phyloP scores from a whole-genome alignment of 2,888 invertebrate genomes.

The Steinernema hermaphroditum region DNA sequence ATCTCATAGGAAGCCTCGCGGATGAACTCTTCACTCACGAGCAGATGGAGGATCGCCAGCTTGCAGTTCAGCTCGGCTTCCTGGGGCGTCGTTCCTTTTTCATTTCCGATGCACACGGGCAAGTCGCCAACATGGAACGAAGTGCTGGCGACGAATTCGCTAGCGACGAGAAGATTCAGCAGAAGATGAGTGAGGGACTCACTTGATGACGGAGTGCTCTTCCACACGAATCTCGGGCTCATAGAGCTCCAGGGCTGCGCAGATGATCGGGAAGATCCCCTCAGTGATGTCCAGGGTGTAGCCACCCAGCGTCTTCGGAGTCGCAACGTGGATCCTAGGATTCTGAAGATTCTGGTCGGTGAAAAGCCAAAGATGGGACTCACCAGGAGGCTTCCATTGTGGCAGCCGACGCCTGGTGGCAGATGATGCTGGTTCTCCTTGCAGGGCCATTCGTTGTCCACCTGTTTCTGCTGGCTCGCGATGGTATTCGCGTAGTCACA shows the following conservation, averaged over 20 bases:
- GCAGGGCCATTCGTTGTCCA: too few species aligned
- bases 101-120: background rate
- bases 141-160: background rate
- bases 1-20: slow-evolving; percentile 1
- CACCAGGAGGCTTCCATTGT: too few species aligned
- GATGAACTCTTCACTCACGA: background rate
- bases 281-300: too few species aligned
- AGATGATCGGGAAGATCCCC: too few species aligned
- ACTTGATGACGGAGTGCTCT: background rate
- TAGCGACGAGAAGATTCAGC: background rate
- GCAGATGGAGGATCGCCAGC: background rate
- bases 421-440: too few species aligned
- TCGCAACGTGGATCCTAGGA: too few species aligned
- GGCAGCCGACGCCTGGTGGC: too few species aligned
- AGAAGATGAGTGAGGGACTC: background rate
- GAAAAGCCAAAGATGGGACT: too few species aligned
- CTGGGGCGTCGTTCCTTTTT: background rate
- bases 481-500: background rate
- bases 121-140: background rate
- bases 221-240: background rate
- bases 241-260: background rate
- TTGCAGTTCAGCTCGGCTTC: background rate
- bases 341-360: too few species aligned
- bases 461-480: background rate
- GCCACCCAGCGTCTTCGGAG: too few species aligned